Evolutionary conservation across 1,140 invertebrate species (phyloP).

Genomic region (Dinothrombium tinctorium): DNA sequence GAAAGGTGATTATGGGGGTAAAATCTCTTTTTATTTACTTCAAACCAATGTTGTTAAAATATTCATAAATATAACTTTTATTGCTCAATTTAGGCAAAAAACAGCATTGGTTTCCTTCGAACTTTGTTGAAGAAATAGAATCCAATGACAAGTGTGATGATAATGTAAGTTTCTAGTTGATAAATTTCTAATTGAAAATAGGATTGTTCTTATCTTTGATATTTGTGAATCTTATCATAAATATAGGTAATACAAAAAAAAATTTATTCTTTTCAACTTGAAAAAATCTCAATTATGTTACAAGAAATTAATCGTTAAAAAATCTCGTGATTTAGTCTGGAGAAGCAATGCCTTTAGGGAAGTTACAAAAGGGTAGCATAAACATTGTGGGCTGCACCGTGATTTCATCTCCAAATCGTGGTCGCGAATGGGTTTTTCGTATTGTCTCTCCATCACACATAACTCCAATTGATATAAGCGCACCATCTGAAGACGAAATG

Average conservation of each 20-base stretch:
- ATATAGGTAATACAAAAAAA: too few relatives aligned
- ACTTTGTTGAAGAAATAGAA: slow-evolving; percentile 74
- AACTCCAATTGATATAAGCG: slow-evolving; percentile 22
- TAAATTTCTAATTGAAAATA: slow-evolving; percentile 7
- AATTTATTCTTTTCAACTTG: too few relatives aligned
- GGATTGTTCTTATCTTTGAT: background rate
- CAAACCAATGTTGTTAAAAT: too few relatives aligned
- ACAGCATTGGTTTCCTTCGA: slow-evolving; percentile 88
- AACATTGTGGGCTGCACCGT: slow-evolving; percentile 63
- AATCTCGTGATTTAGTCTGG: slow-evolving; percentile 10
- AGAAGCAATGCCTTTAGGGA: slow-evolving; percentile 38
- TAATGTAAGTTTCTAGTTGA: too few relatives aligned
- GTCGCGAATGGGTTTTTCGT: slow-evolving; percentile 41
- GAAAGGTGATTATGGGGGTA: slow-evolving; percentile 77
- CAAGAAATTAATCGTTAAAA: background rate
- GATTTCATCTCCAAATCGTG: slow-evolving; percentile 28
- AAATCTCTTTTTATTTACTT: too few relatives aligned
- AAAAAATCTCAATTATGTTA: too few relatives aligned
- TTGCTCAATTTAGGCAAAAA: too few relatives aligned
- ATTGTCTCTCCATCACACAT: slow-evolving; percentile 23
- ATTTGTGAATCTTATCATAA: background rate
- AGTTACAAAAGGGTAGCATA: slow-evolving; percentile 53
- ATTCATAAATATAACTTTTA: too few relatives aligned
- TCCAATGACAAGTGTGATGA: slow-evolving; percentile 35
- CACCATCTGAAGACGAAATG: slow-evolving; percentile 40